These are phyloP conservation scores for Eulemur albifrons DNA, from an alignment of 2,797 vertebrate species.

Conservation along the genomic window DNA sequence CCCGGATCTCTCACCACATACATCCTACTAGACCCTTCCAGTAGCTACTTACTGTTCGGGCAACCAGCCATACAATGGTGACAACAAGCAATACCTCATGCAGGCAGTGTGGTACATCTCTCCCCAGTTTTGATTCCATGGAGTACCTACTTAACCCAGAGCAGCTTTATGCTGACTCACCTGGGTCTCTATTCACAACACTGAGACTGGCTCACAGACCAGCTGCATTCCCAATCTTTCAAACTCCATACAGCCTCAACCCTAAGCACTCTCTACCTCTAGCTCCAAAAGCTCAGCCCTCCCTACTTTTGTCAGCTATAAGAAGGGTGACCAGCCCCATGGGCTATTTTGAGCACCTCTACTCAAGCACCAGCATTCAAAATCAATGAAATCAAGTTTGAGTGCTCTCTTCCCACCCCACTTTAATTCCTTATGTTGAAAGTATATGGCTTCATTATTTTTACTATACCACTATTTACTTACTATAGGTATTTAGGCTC, in stretches of 20 bases:
- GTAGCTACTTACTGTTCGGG: not conserved
- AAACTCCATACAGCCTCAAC: not conserved
- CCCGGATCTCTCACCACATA: not conserved
- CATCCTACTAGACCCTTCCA: not conserved
- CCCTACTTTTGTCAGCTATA: not conserved
- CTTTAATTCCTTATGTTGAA: not conserved
- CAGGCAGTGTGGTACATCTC: not conserved
- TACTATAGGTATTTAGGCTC: not conserved
- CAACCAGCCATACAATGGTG: not conserved
- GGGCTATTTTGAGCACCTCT: not conserved
- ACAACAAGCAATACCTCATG: not conserved
- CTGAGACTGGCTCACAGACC: not conserved
- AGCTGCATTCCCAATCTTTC: not conserved
- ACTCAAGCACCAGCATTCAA: not conserved
- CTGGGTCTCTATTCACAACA: not conserved
- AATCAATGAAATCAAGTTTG: not conserved
- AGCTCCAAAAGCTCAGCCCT: not conserved
- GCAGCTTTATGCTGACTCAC: not conserved
- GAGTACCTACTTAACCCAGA: not conserved
- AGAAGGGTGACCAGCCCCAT: not conserved
- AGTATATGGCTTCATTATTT: not conserved
- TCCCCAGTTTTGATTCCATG: not conserved
- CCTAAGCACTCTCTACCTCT: not conserved
- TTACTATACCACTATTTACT: not conserved
- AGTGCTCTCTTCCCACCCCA: not conserved